Evolutionary conservation across 1,140 invertebrate genomes (phyloP), one percentile per base, ranked within the genome.

Genomic region (Drosophila fuyamai): DNA sequence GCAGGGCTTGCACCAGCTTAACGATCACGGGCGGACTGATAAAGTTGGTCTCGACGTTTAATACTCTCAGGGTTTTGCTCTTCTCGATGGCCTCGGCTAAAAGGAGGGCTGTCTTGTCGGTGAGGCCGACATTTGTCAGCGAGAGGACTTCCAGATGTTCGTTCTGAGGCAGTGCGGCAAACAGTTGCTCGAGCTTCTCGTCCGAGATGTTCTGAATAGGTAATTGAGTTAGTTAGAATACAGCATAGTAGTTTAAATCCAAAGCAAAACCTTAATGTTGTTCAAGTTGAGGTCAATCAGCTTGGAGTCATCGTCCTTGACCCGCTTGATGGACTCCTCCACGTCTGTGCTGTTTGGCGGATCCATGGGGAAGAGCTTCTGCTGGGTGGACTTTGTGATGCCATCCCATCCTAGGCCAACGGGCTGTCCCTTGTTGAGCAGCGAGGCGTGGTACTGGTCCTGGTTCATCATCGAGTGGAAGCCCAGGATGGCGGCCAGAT

Each of bases 391-490:
- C 94, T 98, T 99, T 9, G 98, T 99, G 78, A 98, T 96, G 79
- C 97, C 98, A 92, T 97, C 97, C 97, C 97, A 98, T 62, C 97
- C 97, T 62, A 97, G 93, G 50, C 96, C 96, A 68, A 97, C 94
- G 0, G 96, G 96, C 92, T 98, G 97, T 16, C 96, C 97, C 93
- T 98, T 98, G 93, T 98, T 98, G 61, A 97, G 92, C 53, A 98
- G 93, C 43, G 98, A 99, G 55, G 98, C 98, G 93, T 99, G 98
- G 93, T 99, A 99, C 93, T 99, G 99, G 92, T 99, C 98, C 94
- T 99, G 99, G 93, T 99, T 99, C 96, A 99, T 97, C 97, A 99
- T 99, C 54, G 98, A 99, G 93, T 99, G 98, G 94, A 99, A 99
- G 84, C 99, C 99, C 72, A 99, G 94, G 93, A 99, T 99, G 94